Percentiles rank a stretch among this genome's conserved stretches.
Conservation (phyloP, 2,888 invertebrate genomes). For the Drosophila nigritarsus region DNA sequence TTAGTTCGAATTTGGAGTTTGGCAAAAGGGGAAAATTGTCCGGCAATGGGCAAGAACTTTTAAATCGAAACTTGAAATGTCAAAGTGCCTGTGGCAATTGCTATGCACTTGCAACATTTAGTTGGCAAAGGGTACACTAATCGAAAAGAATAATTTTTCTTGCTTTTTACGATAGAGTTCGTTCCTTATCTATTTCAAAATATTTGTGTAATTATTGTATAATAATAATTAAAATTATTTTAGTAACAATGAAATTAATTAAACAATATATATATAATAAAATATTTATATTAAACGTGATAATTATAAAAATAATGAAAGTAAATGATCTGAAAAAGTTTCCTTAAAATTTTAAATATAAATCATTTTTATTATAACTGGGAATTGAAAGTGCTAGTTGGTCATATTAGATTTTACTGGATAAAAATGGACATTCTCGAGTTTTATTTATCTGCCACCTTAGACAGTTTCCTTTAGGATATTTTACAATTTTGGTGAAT, state of each 20-base stretch:
- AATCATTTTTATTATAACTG: neutral
- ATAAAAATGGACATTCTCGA: fast-evolving
- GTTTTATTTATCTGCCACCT: neutral
- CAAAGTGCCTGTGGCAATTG: constrained; percentile 37
- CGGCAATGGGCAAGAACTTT: constrained; percentile 34
- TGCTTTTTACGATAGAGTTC: neutral
- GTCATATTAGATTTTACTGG: neutral
- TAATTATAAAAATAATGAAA: too few relatives aligned
- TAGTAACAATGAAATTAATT: neutral
- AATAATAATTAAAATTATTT: neutral
- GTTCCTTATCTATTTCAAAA: neutral
- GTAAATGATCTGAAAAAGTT: neutral
- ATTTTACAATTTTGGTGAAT: neutral
- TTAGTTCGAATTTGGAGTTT: constrained; percentile 61
- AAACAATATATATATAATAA: neutral
- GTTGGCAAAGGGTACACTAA: neutral
- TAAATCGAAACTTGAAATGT: constrained; percentile 34
- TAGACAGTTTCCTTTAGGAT: neutral
- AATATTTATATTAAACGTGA: neutral
- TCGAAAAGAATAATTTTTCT: too few relatives aligned
- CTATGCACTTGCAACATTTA: neutral
- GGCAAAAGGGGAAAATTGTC: constrained; percentile 8
- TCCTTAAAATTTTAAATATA: neutral
- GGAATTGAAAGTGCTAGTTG: neutral
- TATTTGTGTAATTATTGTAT: neutral